These are phyloP conservation scores for Grantiella picta DNA, from an alignment of 2,113 vertebrate genomes.

Conservation along the genomic window DNA sequence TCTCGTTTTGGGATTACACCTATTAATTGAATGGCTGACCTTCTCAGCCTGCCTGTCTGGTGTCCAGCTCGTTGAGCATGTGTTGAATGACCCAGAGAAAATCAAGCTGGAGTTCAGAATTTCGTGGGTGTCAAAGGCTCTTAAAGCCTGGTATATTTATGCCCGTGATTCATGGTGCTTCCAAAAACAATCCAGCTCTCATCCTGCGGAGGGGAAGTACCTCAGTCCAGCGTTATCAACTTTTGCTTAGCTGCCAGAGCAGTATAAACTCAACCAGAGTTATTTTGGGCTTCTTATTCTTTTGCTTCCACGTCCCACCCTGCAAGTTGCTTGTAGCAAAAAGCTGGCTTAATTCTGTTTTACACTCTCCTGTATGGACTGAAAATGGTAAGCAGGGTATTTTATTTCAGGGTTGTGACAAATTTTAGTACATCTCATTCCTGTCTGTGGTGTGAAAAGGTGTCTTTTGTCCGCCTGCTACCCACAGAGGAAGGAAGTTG, in stretches of 20 bases:
- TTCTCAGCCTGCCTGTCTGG: background rate
- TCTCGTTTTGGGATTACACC: background rate
- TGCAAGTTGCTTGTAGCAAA: background rate
- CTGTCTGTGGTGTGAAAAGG: background rate
- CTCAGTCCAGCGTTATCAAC: background rate
- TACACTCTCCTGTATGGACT: fast-evolving
- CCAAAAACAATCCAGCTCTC: conserved; percentile 8
- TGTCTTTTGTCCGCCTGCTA: background rate
- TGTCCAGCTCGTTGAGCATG: fast-evolving
- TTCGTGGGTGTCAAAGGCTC: background rate
- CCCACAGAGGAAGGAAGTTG: conserved; percentile 27
- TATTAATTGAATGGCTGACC: background rate
- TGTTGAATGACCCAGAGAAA: background rate
- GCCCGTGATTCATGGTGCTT: background rate
- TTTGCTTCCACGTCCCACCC: background rate
- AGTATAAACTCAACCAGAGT: background rate
- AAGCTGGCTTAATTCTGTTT: background rate
- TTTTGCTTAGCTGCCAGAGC: background rate
- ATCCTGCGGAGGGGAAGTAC: background rate
- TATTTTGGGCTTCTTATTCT: background rate
- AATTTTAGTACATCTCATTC: background rate
- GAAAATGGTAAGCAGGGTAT: background rate
- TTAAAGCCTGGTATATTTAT: conserved; percentile 22
- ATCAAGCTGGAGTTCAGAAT: background rate
- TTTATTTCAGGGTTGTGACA: background rate